Evolutionary conservation across 92 coral and sea anemone genomes (phyloP).

Genomic region (Hydrozoanthus gracilis): DNA sequence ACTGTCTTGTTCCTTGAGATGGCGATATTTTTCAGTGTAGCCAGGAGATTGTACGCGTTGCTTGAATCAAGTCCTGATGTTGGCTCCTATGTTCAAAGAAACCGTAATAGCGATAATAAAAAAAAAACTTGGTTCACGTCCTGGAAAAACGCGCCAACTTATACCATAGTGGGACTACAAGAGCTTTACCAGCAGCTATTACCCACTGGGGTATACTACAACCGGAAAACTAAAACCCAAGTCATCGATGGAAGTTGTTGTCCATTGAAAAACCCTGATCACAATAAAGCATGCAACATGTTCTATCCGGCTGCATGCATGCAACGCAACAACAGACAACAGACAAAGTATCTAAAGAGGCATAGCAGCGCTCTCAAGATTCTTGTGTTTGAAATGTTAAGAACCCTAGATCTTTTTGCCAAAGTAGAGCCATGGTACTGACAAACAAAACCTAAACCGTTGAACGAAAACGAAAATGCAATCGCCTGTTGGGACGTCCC

Average conservation of each 20-base stretch:
- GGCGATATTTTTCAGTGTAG: conserved; percentile 78
- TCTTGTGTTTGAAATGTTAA: neutral
- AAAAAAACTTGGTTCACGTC: conserved; percentile 26
- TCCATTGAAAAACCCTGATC: neutral
- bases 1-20: conserved; percentile 80
- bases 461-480: neutral
- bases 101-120: neutral
- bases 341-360: too few relatives aligned
- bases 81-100: conserved; percentile 74
- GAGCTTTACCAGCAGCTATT: conserved; percentile 20
- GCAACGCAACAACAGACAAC: too few relatives aligned
- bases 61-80: conserved; percentile 95
- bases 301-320: too few relatives aligned
- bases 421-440: too few relatives aligned
- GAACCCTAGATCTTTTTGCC: neutral
- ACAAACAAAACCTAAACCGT: neutral
- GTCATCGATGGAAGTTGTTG: conserved; percentile 29
- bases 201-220: conserved; percentile 1
- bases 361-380: too few relatives aligned
- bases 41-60: conserved; percentile 86
- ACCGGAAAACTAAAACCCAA: conserved; percentile 13
- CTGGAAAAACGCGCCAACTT: neutral
- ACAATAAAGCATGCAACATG: neutral
- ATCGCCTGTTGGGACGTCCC: neutral
- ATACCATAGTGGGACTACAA: conserved; percentile 26